Conservation (phyloP, 2,113 vertebrate genomes). For the Varanus komodoensis region DNA sequence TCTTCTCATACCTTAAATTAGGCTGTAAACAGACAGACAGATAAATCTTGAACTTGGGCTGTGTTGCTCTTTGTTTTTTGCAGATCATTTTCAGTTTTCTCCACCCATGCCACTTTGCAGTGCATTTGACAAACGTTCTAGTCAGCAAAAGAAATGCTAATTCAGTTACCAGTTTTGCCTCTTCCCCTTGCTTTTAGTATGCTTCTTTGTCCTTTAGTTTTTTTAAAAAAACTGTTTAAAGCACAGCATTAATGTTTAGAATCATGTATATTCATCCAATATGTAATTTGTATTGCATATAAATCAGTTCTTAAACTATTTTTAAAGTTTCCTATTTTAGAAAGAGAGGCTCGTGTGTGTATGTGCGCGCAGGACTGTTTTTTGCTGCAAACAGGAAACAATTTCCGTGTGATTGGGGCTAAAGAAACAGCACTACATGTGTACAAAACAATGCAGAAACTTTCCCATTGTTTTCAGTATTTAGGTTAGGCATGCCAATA, state of each 20-base stretch:
- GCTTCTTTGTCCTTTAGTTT: too few species aligned
- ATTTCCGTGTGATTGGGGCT: not conserved
- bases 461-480: not conserved
- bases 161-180: not conserved
- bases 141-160: not conserved
- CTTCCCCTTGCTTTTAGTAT: not conserved
- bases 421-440: not conserved
- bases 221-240: not conserved
- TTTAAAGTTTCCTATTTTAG: not conserved
- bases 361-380: not conserved
- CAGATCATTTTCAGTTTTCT: not conserved
- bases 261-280: not conserved
- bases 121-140: not conserved
- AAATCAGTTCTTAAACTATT: not conserved
- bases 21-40: too few species aligned
- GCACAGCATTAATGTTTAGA: not conserved
- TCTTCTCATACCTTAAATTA: too few species aligned
- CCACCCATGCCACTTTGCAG: not conserved
- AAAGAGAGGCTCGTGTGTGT: too few species aligned
- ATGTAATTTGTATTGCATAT: not conserved
- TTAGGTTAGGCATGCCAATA: not conserved
- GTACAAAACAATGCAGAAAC: too few species aligned
- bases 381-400: not conserved
- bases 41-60: not conserved
- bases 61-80: too few species aligned